phyloP scores from a whole-genome alignment of 2,797 vertebrate genomes.

The Tapirus indicus region DNA sequence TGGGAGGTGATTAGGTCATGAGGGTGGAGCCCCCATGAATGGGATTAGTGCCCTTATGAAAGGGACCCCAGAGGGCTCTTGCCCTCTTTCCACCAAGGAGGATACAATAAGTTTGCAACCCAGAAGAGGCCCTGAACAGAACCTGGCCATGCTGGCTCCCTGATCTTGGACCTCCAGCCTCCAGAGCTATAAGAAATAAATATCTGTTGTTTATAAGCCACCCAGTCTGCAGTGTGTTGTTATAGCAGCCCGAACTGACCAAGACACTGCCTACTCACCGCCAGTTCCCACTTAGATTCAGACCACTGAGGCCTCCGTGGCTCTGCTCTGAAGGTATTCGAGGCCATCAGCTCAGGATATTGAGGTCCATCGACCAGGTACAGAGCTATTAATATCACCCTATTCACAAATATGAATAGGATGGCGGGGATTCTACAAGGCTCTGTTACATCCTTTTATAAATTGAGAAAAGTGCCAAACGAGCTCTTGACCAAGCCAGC shows the following conservation, averaged over 20 bases:
- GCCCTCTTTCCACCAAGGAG: background rate
- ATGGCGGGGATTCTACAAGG: background rate
- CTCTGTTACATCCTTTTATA: background rate
- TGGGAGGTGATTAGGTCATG: background rate
- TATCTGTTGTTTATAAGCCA: background rate
- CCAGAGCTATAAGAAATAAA: background rate
- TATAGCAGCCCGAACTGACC: background rate
- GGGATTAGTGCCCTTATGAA: background rate
- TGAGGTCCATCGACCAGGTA: background rate
- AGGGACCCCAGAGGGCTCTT: background rate
- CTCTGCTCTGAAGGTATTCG: background rate
- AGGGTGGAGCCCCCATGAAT: background rate
- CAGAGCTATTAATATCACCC: background rate
- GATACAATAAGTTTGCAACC: background rate
- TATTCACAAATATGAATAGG: background rate
- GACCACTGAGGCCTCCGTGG: background rate
- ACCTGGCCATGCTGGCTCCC: background rate
- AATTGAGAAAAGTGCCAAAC: background rate
- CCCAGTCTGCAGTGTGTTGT: background rate
- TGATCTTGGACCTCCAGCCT: background rate
- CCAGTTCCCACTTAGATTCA: background rate
- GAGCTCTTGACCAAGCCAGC: background rate
- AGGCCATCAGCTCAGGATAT: background rate
- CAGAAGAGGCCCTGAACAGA: background rate
- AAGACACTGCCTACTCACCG: background rate